Percentiles rank a stretch among this genome's conserved stretches.
Conservation (phyloP, 2,113 vertebrate species). For the Ranitomeya imitator region DNA sequence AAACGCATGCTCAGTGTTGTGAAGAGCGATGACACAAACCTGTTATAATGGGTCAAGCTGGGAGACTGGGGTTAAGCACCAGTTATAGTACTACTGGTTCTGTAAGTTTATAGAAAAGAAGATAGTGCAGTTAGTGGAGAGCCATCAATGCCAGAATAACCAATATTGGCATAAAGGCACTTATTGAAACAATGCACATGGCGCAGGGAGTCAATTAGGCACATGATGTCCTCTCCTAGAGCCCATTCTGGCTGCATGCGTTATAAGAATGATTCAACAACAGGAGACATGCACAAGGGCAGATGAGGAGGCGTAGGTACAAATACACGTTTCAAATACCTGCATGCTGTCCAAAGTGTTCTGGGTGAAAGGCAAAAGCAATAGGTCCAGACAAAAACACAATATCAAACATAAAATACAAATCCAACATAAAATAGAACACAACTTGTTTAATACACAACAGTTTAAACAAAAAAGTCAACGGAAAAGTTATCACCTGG, state of each 20-base stretch:
- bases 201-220: neutral
- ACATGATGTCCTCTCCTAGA: neutral
- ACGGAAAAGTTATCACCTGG: constrained; percentile 42
- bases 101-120: constrained; percentile 33
- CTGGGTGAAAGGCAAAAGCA: constrained; percentile 82
- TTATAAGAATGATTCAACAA: constrained; percentile 58
- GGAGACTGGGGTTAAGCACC: constrained; percentile 27
- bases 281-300: constrained; percentile 48
- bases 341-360: constrained; percentile 99
- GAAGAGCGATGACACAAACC: constrained; percentile 34
- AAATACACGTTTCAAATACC: constrained; percentile 76
- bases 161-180: constrained; percentile 26
- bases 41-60: constrained; percentile 38
- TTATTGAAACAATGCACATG: constrained; percentile 8
- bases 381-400: constrained; percentile 76
- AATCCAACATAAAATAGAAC: constrained; percentile 71
- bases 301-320: neutral
- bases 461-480: constrained; percentile 63
- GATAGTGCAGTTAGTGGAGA: constrained; percentile 29
- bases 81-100: constrained; percentile 37
- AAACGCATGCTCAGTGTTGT: constrained; percentile 32
- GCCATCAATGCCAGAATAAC: constrained; percentile 5
- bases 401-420: constrained; percentile 76
- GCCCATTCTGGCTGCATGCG: constrained; percentile 60
- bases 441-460: constrained; percentile 66